phyloP scores from a whole-genome alignment of 2,113 vertebrate species.

The Amblyornis subalaris region DNA sequence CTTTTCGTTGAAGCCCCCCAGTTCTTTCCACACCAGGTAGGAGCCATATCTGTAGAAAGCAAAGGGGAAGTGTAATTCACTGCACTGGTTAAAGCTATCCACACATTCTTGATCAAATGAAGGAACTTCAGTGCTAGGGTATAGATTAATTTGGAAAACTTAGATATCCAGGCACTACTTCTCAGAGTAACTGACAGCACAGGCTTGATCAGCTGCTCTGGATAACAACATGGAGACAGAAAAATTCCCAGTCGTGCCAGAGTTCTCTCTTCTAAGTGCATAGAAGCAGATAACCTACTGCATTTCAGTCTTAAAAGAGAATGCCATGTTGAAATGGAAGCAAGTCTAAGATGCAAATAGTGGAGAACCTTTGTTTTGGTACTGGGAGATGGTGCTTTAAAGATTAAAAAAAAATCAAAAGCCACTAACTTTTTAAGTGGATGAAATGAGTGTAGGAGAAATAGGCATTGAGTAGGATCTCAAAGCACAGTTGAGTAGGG shows the following conservation, averaged over 20 bases:
- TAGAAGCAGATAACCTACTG: background rate
- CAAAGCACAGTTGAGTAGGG: background rate
- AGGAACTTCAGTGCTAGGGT: background rate
- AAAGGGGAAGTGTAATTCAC: background rate
- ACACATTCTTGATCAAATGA: background rate
- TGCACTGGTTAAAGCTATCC: background rate
- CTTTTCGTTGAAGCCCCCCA: conserved; percentile 74
- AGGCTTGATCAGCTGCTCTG: background rate
- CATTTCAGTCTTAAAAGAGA: background rate
- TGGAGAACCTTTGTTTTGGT: background rate
- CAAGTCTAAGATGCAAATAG: background rate
- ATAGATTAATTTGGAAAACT: background rate
- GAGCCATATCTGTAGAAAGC: conserved; percentile 69
- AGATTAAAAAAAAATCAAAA: background rate
- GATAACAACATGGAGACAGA: background rate
- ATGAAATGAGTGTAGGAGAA: background rate
- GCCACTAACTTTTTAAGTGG: background rate
- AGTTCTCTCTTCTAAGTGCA: background rate
- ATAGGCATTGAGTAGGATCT: background rate
- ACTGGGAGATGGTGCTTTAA: background rate
- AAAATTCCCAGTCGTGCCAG: background rate
- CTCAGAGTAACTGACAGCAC: background rate
- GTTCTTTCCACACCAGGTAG: conserved; percentile 77
- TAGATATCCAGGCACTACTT: background rate
- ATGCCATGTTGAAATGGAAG: background rate